Conservation (phyloP, 2,113 vertebrate genomes). For the Cricetomys ansorgei region DNA sequence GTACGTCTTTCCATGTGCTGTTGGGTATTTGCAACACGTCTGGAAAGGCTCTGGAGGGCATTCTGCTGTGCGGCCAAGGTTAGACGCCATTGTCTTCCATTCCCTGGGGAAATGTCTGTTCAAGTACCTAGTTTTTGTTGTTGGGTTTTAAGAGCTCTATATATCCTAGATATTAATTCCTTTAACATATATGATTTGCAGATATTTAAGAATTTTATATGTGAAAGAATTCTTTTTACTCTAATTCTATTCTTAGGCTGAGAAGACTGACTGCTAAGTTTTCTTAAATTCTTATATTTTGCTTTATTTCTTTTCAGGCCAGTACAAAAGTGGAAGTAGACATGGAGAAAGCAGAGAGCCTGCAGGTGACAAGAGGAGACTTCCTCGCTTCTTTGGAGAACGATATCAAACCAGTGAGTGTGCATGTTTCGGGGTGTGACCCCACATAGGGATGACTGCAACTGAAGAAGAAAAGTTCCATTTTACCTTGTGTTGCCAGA, state of each 20-base stretch:
- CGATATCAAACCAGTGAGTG: conserved; percentile 97
- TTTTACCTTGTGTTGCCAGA: not conserved
- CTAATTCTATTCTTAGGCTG: not conserved
- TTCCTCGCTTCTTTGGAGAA: conserved; percentile 95
- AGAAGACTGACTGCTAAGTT: conserved; percentile 35
- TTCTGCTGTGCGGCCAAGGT: not conserved
- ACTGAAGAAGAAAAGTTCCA: not conserved
- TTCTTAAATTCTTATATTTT: conserved; percentile 19
- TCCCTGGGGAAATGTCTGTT: not conserved
- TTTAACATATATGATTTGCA: not conserved
- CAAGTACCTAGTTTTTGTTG: not conserved
- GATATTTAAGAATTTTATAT: not conserved
- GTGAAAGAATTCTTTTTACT: conserved; percentile 43
- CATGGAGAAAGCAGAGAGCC: conserved; percentile 94
- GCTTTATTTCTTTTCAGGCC: conserved; percentile 87
- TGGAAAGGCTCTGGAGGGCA: not conserved
- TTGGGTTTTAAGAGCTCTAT: not conserved
- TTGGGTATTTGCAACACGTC: not conserved
- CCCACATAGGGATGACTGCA: not conserved
- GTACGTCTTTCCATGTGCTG: not conserved
- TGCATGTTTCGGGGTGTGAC: not conserved
- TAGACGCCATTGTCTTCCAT: not conserved
- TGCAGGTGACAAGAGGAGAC: conserved; percentile 93
- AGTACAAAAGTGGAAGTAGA: conserved; percentile 98
- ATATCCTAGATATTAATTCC: not conserved